Evolutionary conservation across 2,888 invertebrate genomes (phyloP), one percentile per base, ranked within the genome.

Genomic region (Oxyteleia sp.): DNA sequence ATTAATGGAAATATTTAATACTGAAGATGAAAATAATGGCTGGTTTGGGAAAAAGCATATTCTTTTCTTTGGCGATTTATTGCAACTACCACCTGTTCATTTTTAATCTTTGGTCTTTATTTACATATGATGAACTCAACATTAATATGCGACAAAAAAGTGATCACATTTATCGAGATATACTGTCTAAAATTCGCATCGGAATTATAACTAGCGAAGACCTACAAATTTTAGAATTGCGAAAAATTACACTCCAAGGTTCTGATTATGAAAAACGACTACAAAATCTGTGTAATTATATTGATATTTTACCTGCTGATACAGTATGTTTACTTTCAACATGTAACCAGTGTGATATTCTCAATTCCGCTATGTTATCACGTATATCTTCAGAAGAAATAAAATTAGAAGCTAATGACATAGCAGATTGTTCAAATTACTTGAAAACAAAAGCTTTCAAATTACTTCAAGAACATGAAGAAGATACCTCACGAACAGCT

Each of bases 241-340:
- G 63, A 57, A 18, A 63, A 59, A 29, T 75, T 10, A 18, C 11
- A 2, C 45, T 55, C 2, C 1, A 15, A 26, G 13, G 15, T 8
- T 4, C 13, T 10, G 13, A 53, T 55, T 5, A 20, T 35, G 13
- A 13, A 11, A 13, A 55, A 15, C 41, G 41, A 15, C 13, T 74
- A n/a, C 10, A 63, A 29, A 18, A 53, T 53, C 11, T 74, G 0
- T 63, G 74, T 43, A 13, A 63, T 18, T 45, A 45, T 45, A 45
- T 45, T 7, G 16, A 16, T 16, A 45, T 0, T 4, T 18, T 45
- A 7, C 23, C 23, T 11, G 63, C 23, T 18, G 23, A 15, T 10
- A 20, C 47, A 91, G 90, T 35, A 88, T 91, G 23, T 89, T 89
- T 23, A 90, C 90, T 47, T 90, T 89, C 59, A 90, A 91, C 81